These are phyloP conservation scores for Eledone cirrhosa DNA, from an alignment of 2,888 invertebrate species.

Conservation along the genomic window DNA sequence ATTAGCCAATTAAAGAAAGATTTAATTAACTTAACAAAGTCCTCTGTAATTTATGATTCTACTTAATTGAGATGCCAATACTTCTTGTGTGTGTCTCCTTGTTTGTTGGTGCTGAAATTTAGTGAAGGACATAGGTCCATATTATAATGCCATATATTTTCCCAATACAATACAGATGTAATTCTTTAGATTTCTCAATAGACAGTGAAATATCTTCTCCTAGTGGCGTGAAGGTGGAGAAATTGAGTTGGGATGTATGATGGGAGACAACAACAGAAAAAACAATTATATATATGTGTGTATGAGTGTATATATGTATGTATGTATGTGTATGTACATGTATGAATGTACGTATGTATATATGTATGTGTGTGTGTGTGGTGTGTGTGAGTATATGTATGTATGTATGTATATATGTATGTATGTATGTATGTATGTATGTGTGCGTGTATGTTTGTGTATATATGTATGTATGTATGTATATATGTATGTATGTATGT, in stretches of 20 bases:
- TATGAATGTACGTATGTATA: not conserved
- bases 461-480: no score
- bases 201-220: not conserved
- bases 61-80: slow-evolving; percentile 1
- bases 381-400: not conserved
- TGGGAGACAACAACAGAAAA: no score
- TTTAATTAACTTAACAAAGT: slow-evolving; percentile 21
- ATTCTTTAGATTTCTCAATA: not conserved
- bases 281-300: not conserved
- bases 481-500: no score
- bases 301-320: not conserved
- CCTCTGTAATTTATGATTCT: slow-evolving; percentile 6
- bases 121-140: no score
- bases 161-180: not conserved
- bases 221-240: no score
- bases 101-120: no score
- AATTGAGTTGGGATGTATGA: no score
- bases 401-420: no score
- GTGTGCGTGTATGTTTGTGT: no score
- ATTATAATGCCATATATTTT: not conserved
- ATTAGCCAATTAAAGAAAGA: slow-evolving; percentile 23
- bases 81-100: no score
- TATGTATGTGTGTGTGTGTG: not conserved
- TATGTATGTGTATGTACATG: not conserved
- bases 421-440: no score